These are phyloP conservation scores for Drosophila repletoides DNA, from an alignment of 1,140 invertebrate genomes.

Conservation along the genomic window DNA sequence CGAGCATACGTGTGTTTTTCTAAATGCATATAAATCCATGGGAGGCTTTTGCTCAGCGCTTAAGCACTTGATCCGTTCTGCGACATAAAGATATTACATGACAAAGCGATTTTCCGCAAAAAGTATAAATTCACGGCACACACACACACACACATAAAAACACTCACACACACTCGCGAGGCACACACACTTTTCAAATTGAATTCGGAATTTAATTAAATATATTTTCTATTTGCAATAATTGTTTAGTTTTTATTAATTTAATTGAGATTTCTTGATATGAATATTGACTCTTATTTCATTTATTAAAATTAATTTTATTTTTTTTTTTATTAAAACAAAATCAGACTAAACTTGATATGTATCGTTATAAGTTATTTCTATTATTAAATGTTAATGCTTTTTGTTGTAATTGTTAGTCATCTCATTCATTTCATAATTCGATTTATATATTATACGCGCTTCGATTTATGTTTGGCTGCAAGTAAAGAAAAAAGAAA, in stretches of 20 bases:
- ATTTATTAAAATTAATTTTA: constrained; percentile 9
- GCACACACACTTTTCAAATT: constrained; percentile 2
- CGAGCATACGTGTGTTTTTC: constrained; percentile 58
- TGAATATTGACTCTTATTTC: constrained; percentile 6
- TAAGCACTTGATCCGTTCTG: constrained; percentile 71
- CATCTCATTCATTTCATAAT: constrained; percentile 1
- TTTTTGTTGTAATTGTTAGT: neutral
- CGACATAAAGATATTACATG: constrained; percentile 76
- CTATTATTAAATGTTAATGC: constrained; percentile 8
- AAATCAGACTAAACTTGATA: constrained; percentile 74
- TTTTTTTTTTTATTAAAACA: constrained; percentile 18
- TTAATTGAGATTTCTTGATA: constrained; percentile 18
- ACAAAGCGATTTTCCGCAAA: constrained; percentile 67
- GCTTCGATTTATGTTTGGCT: constrained; percentile 5
- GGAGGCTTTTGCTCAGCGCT: constrained; percentile 72
- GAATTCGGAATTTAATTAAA: constrained; percentile 24
- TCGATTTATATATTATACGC: neutral
- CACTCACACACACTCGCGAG: neutral
- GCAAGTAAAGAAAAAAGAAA: constrained; percentile 9
- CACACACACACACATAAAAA: constrained; percentile 3
- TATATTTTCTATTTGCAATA: neutral
- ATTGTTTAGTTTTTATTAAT: constrained; percentile 7
- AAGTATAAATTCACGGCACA: constrained; percentile 11
- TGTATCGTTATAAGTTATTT: constrained; percentile 65
- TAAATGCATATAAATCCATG: constrained; percentile 71